Percentiles rank a stretch among this genome's conserved stretches.
Conservation (phyloP, 2,888 invertebrate genomes). For the Hypselothyrea guttata region DNA sequence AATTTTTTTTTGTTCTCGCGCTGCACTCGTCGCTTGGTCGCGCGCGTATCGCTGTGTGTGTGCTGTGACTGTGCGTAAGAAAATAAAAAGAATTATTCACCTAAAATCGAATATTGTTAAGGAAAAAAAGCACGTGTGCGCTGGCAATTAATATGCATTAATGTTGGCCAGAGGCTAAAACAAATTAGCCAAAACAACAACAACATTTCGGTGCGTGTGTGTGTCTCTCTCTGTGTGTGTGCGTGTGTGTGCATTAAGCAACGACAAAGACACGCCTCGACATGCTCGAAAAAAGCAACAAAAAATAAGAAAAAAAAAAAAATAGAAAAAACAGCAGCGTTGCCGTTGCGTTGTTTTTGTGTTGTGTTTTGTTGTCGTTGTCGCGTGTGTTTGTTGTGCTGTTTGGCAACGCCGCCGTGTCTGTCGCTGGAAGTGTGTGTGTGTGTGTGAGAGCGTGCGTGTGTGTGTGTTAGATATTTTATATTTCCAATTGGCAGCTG, state of each 20-base stretch:
- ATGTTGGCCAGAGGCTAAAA: slow-evolving; percentile 11
- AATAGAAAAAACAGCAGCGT: slow-evolving; percentile 27
- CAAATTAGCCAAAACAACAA: slow-evolving; percentile 13
- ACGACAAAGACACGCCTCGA: slow-evolving; percentile 53
- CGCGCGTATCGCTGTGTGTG: slow-evolving; percentile 36
- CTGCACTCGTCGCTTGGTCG: slow-evolving; percentile 56
- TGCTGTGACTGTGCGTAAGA: slow-evolving; percentile 27
- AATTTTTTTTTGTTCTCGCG: slow-evolving; percentile 60
- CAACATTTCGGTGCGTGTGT: slow-evolving; percentile 34
- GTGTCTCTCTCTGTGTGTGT: too few relatives aligned
- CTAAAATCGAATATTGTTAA: slow-evolving; percentile 25
- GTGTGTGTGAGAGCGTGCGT: too few relatives aligned
- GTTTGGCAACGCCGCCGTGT: slow-evolving; percentile 56
- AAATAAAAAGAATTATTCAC: slow-evolving; percentile 54
- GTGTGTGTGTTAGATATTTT: slow-evolving; percentile 29
- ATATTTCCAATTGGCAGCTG: slow-evolving; percentile 57
- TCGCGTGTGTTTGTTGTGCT: slow-evolving; percentile 34
- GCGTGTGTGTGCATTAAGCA: too few relatives aligned
- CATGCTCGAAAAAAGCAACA: slow-evolving; percentile 52
- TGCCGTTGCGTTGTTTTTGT: slow-evolving; percentile 49
- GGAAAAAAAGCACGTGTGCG: slow-evolving; percentile 42
- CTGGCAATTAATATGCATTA: slow-evolving; percentile 32
- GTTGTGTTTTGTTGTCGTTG: slow-evolving; percentile 25
- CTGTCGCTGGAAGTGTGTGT: slow-evolving; percentile 31
- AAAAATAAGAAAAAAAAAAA: slow-evolving; percentile 21